Conservation (phyloP, 2,888 invertebrate species). For the Invenusta paracnida region DNA sequence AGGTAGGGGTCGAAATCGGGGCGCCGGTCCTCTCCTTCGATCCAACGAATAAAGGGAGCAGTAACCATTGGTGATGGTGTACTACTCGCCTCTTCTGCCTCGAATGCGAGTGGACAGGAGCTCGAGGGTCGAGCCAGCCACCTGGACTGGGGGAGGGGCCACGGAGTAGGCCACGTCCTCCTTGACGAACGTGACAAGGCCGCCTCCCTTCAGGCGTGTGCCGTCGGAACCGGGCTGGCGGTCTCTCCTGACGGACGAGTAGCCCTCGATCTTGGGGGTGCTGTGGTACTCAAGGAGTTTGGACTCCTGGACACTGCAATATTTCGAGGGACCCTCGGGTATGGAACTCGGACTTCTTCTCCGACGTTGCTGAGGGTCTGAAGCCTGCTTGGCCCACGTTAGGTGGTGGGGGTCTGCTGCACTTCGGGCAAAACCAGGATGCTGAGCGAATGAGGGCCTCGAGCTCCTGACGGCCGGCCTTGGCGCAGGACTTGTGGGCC, state of each 20-base stretch:
- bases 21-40: background rate
- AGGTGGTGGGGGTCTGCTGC: background rate
- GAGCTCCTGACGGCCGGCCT: background rate
- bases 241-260: background rate
- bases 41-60: background rate
- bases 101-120: background rate
- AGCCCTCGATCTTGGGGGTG: conserved; percentile 3
- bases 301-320: conserved; percentile 2
- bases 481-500: background rate
- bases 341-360: conserved; percentile 5
- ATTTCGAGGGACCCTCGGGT: background rate
- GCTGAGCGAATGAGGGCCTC: background rate
- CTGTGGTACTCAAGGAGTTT: background rate
- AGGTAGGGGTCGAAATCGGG: background rate
- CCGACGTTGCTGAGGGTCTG: conserved; percentile 23
- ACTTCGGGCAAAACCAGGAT: background rate
- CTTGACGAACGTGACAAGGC: background rate
- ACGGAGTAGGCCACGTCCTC: background rate
- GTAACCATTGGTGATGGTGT: background rate
- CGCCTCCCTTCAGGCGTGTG: background rate
- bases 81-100: background rate
- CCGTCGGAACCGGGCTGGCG: background rate
- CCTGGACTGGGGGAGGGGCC: background rate
- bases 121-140: background rate
- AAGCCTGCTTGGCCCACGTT: background rate